Evolutionary conservation across 2,888 invertebrate species (phyloP).

Genomic region (Aleiodes testaceus): DNA sequence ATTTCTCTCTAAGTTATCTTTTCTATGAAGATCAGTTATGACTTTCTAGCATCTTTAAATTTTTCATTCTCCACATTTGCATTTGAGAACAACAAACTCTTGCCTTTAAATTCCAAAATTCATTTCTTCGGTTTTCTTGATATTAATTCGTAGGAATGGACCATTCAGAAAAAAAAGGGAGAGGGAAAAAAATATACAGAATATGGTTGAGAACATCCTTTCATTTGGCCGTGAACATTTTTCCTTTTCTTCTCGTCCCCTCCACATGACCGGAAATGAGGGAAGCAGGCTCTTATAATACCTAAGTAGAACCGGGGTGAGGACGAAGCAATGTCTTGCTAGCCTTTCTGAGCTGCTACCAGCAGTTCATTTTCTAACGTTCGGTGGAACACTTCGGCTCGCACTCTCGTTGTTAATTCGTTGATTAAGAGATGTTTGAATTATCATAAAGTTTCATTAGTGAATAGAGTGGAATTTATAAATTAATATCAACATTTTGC

Average conservation of each 20-base stretch:
- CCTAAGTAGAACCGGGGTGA: constrained; percentile 40
- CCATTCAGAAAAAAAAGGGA: too few relatives aligned
- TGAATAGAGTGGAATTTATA: constrained; percentile 12
- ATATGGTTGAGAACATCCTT: constrained; percentile 8
- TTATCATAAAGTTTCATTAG: background rate
- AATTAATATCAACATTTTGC: background rate
- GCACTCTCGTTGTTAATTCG: background rate
- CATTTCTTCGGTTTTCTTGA: too few relatives aligned
- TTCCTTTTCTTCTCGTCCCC: constrained; percentile 9
- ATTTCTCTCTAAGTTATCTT: constrained; percentile 20
- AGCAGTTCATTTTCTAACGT: constrained; percentile 40
- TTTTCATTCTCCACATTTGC: background rate
- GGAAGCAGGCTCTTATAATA: constrained; percentile 31
- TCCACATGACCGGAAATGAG: constrained; percentile 42
- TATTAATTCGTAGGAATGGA: too few relatives aligned
- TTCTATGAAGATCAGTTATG: background rate
- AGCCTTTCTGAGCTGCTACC: constrained; percentile 21
- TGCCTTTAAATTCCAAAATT: background rate
- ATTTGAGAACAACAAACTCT: too few relatives aligned
- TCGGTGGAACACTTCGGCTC: background rate
- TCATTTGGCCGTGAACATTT: constrained; percentile 15
- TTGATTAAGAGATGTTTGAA: background rate
- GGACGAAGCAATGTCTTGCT: constrained; percentile 36
- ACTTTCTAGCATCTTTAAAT: constrained; percentile 5
- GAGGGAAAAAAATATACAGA: background rate